Evolutionary conservation across 2,113 vertebrate genomes (phyloP).

Genomic region (Siniperca chuatsi): DNA sequence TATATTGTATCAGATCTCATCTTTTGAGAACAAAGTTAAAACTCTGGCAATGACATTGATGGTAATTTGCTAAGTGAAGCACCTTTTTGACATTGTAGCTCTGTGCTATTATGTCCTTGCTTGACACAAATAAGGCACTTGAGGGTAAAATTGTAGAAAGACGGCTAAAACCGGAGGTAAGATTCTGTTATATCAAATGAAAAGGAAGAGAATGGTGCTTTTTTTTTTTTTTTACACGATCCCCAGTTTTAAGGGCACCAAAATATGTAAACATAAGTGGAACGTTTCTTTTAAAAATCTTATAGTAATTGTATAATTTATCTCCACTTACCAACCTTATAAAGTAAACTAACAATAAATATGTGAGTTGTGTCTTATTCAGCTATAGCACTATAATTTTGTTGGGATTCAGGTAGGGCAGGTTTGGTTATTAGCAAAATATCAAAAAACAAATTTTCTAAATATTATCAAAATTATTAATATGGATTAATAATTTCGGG

Average conservation of each 20-base stretch:
- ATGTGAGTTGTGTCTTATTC: background rate
- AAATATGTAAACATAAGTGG: background rate
- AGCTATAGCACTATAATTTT: background rate
- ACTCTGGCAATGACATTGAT: background rate
- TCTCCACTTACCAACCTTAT: too few species aligned
- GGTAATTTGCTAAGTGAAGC: background rate
- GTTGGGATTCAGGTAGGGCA: too few species aligned
- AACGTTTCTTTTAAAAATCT: too few species aligned
- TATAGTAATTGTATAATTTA: too few species aligned
- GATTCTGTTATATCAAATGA: background rate
- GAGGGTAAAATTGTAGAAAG: background rate
- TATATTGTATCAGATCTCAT: background rate
- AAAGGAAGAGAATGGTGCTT: background rate
- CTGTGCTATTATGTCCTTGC: background rate
- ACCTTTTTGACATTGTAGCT: slow-evolving; percentile 1
- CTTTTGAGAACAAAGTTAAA: background rate
- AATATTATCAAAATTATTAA: too few species aligned
- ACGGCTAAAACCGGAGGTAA: too few species aligned
- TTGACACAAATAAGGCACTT: background rate
- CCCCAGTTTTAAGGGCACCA: background rate
- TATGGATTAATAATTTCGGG: too few species aligned
- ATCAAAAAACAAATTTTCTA: too few species aligned
- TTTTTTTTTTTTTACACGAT: background rate
- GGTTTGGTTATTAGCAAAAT: too few species aligned
- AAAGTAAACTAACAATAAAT: too few species aligned